Base-by-base conservation (phyloP, 2,888 invertebrate genomes). In the Willowsia nigromaculata region DNA sequence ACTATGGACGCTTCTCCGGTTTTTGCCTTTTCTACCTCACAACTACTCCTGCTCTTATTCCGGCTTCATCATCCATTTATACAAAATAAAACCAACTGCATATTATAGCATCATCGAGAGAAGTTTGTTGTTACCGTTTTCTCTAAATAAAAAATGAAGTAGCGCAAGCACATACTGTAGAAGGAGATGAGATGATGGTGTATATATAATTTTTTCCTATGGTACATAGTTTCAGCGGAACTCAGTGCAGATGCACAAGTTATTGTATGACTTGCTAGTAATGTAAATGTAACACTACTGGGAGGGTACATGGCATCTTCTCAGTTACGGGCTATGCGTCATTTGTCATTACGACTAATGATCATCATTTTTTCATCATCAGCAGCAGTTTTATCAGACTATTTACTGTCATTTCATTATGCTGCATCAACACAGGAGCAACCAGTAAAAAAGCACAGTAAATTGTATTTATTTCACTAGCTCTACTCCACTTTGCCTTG, bases 1-100 rank as follows among this genome's bases (percentile, higher is more conserved):
- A 13, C 37, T 74, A 84, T 74, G 27, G 71, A 56, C 74, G 74
- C 85, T 74, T 85, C 85, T 76, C 76, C 76, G 76, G 83, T 47
- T 84, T 74, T 50, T 74, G 9, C 18, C 27, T 22, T 27, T 50
- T 76, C 2, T 47, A 53, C 74, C 30, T 27, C 30, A 11, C n/a
- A n/a, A n/a, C n/a, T n/a, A n/a, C 30, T 53, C n/a, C 78, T 78
- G 37, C 80, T 62, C 30, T 62, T 40, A 33, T 33, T 65, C n/a
- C 65, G 37, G 65, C 33, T 65, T 33, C 65, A n/a, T 65, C 30
- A 30, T 65, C 65, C n/a, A 65, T 65, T 56, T 59, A 59, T 56
- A 56, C 56, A 13, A 56, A 56, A 56, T 11, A n/a, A n/a, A n/a
- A n/a, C 22, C 56, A 56, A 30, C 27, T 65, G n/a, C 50, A 50